These are phyloP conservation scores for Pristionchus entomophagus DNA, from an alignment of 2,888 invertebrate species.

Conservation along the genomic window DNA sequence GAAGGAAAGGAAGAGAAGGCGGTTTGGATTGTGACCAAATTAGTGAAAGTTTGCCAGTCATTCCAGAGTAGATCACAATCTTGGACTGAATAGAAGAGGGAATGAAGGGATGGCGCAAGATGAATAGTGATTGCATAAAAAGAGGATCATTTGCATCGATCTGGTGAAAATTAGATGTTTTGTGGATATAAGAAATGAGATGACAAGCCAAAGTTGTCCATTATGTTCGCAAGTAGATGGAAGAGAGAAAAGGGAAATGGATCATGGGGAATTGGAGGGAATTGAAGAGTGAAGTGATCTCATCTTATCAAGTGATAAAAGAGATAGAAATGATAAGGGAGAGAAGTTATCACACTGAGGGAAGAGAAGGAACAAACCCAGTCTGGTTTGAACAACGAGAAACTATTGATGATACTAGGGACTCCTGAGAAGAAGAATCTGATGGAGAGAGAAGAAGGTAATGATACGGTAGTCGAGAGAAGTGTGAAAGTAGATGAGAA, in stretches of 20 bases:
- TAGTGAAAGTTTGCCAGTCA: constrained; percentile 30
- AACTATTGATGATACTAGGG: no score
- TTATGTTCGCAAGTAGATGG: not conserved
- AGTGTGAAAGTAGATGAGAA: not conserved
- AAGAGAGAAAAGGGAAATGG: not conserved
- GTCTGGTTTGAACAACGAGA: not conserved
- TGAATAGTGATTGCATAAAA: not conserved
- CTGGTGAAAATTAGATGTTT: not conserved
- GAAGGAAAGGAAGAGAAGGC: not conserved
- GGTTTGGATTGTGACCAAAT: constrained; percentile 24
- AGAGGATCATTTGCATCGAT: not conserved
- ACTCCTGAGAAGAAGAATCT: no score
- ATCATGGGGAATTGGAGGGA: not conserved
- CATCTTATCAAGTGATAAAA: constrained; percentile 36
- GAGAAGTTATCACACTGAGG: not conserved
- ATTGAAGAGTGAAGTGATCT: not conserved
- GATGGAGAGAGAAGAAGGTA: not conserved
- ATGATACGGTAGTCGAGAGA: not conserved
- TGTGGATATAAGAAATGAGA: no score
- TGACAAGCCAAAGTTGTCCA: not conserved
- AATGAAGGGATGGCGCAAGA: constrained; percentile 4
- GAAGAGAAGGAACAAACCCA: no score
- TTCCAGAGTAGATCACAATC: constrained; percentile 29
- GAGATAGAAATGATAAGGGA: not conserved
- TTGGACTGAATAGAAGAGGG: not conserved